Base-by-base conservation (phyloP, 1,140 invertebrate species). In the Drosophila tropicalis region DNA sequence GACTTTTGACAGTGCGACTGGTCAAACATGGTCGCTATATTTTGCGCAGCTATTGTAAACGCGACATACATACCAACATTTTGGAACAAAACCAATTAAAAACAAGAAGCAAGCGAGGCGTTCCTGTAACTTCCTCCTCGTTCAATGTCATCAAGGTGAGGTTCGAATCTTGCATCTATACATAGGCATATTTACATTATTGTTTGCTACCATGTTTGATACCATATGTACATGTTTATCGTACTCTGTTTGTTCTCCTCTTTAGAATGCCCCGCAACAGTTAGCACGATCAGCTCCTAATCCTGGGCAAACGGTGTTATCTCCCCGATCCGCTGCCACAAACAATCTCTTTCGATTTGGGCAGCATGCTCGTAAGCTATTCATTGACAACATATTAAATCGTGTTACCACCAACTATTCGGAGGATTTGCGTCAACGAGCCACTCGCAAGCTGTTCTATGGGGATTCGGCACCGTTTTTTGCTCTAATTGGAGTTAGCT, bases 401-500 rank as follows among this genome's bases (percentile, higher is more conserved):
- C 92, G 95, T 64, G 95, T 95, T 1, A 95, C 95, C 6, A 95
- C 94, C 72, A 94, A 93, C 56, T 91, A 95, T 7, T 94, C 95
- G 1, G 93, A 94, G 22, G 94, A 95, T 68, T 91, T 96, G 54
- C 91, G 95, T 66, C 93, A 94, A 73, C 92, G 93, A 55, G 94
- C 95, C 2, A 94, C 94, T 0, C 94, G 93, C 74, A 92, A 93
- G 74, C 92, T 96, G 1, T 93, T 96, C 12, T 95, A 94, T 90
- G 95, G 95, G 0, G 95, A 96, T 89, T 95, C 95, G 0, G 94
- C 93, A 6, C 96, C 96, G 1, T 95, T 96, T 74, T 95, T 97
- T 81, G 95, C 96, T 19, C 89, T 97, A 3, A 95, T 96, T 41
- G 96, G 96, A 10, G 94, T 96, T 1, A 95, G 95, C 51, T 90